A percentile compares a stretch with the other conserved stretches of the same genome.
These are phyloP conservation scores for Nansenia antarctica DNA, from an alignment of 2,113 vertebrate species.

Conservation along the genomic window DNA sequence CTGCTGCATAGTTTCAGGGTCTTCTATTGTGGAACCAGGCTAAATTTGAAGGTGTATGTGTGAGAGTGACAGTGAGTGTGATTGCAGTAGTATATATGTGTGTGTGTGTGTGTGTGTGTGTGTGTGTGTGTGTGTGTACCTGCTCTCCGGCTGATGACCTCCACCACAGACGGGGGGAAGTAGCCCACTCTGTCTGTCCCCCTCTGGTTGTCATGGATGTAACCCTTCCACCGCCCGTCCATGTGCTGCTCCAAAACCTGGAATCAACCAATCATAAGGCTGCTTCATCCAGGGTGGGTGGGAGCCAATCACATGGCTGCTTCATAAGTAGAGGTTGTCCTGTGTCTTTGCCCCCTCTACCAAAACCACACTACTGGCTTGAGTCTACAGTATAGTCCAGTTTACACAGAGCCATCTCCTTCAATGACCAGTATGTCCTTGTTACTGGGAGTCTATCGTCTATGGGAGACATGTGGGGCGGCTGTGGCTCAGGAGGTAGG, in stretches of 20 bases:
- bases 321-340: too few relatives aligned
- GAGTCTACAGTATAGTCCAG: too few relatives aligned
- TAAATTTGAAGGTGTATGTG: too few relatives aligned
- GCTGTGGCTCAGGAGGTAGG: too few relatives aligned
- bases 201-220: slow-evolving; percentile 88
- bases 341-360: too few relatives aligned
- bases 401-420: too few relatives aligned
- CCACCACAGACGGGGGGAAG: slow-evolving; percentile 93
- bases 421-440: too few relatives aligned
- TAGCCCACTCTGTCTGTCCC: slow-evolving; percentile 92
- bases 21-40: too few relatives aligned
- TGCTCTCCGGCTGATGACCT: slow-evolving; percentile 91
- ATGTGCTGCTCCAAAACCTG: slow-evolving; percentile 94
- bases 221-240: slow-evolving; percentile 94
- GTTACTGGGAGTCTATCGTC: too few relatives aligned
- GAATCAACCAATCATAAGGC: neutral
- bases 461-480: too few relatives aligned
- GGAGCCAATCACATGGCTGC: neutral
- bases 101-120: neutral
- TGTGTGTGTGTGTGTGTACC: slow-evolving; percentile 62
- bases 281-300: neutral
- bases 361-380: too few relatives aligned
- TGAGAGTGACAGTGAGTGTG: neutral
- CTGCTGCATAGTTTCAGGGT: too few relatives aligned
- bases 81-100: slow-evolving; percentile 13